These are phyloP conservation scores for Coccyzus lansbergi DNA, from an alignment of 2,797 vertebrate species.

Conservation along the genomic window DNA sequence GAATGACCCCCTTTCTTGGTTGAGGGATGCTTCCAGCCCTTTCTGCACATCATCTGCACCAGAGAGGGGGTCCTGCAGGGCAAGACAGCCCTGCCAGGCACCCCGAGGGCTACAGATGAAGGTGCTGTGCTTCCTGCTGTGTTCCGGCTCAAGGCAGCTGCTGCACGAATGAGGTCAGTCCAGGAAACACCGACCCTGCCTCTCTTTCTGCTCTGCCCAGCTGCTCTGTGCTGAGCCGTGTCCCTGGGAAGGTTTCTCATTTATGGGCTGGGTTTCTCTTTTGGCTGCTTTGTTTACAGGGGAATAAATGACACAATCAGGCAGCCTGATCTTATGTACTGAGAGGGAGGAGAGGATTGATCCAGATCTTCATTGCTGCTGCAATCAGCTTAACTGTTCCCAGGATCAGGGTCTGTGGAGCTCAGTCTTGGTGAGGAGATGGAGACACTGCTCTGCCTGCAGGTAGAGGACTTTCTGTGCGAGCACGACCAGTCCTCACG, in stretches of 20 bases:
- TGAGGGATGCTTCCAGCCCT: neutral
- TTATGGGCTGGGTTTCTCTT: slow-evolving; percentile 15
- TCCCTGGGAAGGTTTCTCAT: neutral
- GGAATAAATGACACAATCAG: slow-evolving; percentile 37
- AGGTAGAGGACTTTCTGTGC: neutral
- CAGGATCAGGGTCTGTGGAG: neutral
- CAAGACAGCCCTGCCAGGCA: neutral
- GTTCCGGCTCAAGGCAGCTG: neutral
- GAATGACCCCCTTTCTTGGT: neutral
- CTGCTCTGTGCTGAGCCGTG: neutral
- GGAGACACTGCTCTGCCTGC: neutral
- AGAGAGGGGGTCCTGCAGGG: neutral
- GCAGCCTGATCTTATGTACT: neutral
- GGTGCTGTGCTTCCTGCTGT: neutral
- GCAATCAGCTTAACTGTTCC: neutral
- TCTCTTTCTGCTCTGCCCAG: neutral
- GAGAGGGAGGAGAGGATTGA: slow-evolving; percentile 6
- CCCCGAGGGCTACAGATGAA: neutral
- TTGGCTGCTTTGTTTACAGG: slow-evolving; percentile 3
- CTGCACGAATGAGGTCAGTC: neutral
- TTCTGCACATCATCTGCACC: neutral
- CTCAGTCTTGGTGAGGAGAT: neutral
- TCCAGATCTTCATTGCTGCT: neutral
- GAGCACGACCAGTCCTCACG: rapidly evolving
- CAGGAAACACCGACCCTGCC: neutral